Evolutionary conservation across 2,888 invertebrate species (phyloP).

Genomic region (Amphipoea lucens): DNA sequence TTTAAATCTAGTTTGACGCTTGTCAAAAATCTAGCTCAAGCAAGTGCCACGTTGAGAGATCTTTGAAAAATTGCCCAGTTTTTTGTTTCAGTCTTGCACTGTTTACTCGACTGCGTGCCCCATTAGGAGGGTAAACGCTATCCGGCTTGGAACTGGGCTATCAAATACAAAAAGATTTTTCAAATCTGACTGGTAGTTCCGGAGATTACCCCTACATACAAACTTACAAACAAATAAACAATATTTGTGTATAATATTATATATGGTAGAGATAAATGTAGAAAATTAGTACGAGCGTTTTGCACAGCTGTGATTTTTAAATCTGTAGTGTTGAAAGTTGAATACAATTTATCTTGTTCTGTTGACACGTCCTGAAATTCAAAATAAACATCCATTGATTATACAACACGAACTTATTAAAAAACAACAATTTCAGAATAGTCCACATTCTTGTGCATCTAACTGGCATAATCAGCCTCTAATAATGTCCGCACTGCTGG

Average conservation of each 20-base stretch:
- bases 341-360: conserved; percentile 23
- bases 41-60: not conserved
- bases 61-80: not conserved
- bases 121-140: not conserved
- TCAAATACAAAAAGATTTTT: no score
- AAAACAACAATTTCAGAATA: conserved; percentile 1
- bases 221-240: no score
- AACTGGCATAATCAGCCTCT: not conserved
- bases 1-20: not conserved
- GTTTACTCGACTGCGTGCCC: not conserved
- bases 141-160: no score
- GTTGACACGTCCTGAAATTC: conserved; percentile 1
- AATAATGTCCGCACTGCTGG: no score
- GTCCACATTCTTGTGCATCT: not conserved
- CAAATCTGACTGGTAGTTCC: no score
- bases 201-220: no score
- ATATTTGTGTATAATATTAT: no score
- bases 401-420: not conserved
- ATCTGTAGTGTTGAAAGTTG: not conserved
- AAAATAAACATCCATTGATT: not conserved
- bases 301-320: conserved; percentile 4
- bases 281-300: not conserved
- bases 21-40: conserved; percentile 4
- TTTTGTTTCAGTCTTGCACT: not conserved
- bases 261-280: not conserved